Base-by-base conservation (phyloP, 2,888 invertebrate species). In the Margaritifera margaritifera region DNA sequence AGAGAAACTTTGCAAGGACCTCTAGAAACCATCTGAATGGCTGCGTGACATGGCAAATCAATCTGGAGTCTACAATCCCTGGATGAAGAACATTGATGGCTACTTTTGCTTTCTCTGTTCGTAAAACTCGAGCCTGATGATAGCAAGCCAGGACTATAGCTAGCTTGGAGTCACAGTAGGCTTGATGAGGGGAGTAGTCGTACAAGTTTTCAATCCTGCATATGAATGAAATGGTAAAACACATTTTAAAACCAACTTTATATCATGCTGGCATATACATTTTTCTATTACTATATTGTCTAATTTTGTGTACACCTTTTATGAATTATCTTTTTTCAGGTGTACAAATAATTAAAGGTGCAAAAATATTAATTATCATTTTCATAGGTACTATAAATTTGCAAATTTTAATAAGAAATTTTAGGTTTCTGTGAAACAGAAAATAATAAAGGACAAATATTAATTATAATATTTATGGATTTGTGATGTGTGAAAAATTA, bases 141-240 rank as follows among this genome's bases (percentile, higher is more conserved):
- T 82, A 79, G 15, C 81, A 71, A 25, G 70, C 68, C 50, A 82
- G 68, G 20, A 81, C 57, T 15, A 84, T 68, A 20, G 81, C 80
- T 53, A 86, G 71, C 66, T 86, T 86, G 19, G 86, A 84, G 25
- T 80, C 72, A 15, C 78, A 75, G 56, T 86, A 86, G 1, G 79
- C 74, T 58, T 78, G 78, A 76, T 86, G 84, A 20, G 82, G 71
- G 2, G 84, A 84, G 68, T 81, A 83, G n/a, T 79, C 72, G 53
- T 69, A 76, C 71, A 68, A 75, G 25, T 74, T 55, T 15, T 62
- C 54, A 57, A 22, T 63, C 53, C 79, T 79, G 71, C 20, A 69
- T 66, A 51, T 5, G 58, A 60, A 61, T 19, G 22, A 62, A 19
- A 31, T 19, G 27, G 6, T 20, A 60, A 22, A 27, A 59, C 6